Evolutionary conservation across 2,888 invertebrate genomes (phyloP).

Genomic region (Nephrotoma guestfalica): DNA sequence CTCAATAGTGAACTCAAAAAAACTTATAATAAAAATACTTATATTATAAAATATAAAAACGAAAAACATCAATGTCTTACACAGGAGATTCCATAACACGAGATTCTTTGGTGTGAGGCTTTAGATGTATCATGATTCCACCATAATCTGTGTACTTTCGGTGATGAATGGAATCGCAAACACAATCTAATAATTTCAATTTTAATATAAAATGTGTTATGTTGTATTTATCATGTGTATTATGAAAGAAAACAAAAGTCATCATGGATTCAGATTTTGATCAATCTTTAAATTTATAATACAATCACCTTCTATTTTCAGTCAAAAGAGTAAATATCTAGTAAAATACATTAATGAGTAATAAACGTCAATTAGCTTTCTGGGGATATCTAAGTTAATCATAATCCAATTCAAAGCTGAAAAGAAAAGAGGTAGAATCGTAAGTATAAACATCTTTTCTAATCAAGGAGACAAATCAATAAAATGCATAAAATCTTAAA

Average conservation of each 20-base stretch:
- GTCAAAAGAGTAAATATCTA: neutral
- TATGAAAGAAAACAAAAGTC: neutral
- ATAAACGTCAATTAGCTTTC: neutral
- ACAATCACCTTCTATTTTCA: neutral
- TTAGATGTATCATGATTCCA: constrained; percentile 5
- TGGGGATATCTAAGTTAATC: neutral
- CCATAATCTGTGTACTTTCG: constrained; percentile 1
- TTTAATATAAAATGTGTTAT: neutral
- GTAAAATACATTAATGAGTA: neutral
- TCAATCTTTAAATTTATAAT: neutral
- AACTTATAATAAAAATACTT: neutral
- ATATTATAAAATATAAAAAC: constrained; percentile 8
- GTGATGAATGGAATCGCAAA: neutral
- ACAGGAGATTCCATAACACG: neutral
- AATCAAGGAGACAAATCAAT: constrained; percentile 1
- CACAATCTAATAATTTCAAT: neutral
- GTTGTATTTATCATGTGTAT: neutral
- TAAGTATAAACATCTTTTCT: neutral
- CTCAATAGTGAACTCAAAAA: constrained; percentile 5
- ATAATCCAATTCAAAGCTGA: neutral
- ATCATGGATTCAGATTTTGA: neutral
- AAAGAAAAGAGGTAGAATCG: constrained; percentile 1
- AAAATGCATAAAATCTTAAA: neutral
- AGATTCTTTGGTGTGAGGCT: constrained; percentile 8
- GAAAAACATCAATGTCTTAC: constrained; percentile 11